Base-by-base conservation (phyloP, 1,140 invertebrate genomes). In the Drosophila nikananu region DNA sequence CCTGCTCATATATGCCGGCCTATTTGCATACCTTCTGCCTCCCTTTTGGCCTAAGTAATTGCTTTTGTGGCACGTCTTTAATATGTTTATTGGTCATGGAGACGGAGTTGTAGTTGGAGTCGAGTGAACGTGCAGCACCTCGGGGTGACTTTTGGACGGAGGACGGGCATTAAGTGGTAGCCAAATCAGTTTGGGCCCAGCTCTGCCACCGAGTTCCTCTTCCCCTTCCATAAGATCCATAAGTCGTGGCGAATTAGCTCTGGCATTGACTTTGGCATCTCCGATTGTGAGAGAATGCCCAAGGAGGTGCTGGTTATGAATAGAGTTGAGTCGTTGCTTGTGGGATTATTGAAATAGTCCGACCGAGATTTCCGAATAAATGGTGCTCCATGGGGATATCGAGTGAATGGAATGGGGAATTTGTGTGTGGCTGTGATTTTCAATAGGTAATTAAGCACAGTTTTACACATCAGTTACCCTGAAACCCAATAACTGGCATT, bases 131-230 rank as follows among this genome's bases (percentile, higher is more conserved):
- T 86, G 83, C 76, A 86, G 49, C 49, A 77, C 83, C 83, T 54
- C 32, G 23, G 77, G 83, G 74, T 66, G 61, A 44, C 59, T 60
- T 59, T 62, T 57, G 61, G 67, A 49, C 48, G 17, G 17, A 55
- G 67, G 32, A 35, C 19, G 23, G 35, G 70, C 75, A 86, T 87
- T 87, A 86, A 86, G 83, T 83, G 80, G 83, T 87, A 86, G 83
- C 80, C 71, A 71, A 86, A 86, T 86, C 75, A 72, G 75, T 57
- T 77, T 60, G 46, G 48, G 48, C 17, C 65, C n/a, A 35, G 59
- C 49, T 46, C 64, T 65, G 81, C 78, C 77, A 57, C 70, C 70
- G 54, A 61, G 67, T 73, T 73, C 66, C 66, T 42, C 35, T 51
- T 19, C 44, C 9, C 21, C 13, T 7, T 13, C 23, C 15, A 19